A percentile compares a stretch with the other conserved stretches of the same genome.
Evolutionary conservation across 2,888 invertebrate genomes (phyloP).

Genomic region (Diadromus collaris): DNA sequence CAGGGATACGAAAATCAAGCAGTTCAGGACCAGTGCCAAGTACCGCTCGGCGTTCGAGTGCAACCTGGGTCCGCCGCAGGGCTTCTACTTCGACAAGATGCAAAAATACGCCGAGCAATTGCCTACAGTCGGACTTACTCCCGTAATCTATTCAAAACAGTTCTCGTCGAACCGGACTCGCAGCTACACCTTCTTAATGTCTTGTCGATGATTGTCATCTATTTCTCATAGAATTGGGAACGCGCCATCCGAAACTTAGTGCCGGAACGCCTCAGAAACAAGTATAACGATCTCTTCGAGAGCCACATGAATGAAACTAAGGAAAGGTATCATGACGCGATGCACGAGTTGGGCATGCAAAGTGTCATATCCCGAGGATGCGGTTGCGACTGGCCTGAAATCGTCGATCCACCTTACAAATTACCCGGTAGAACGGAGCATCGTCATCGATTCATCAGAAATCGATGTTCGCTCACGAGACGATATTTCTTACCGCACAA

Average conservation of each 20-base stretch:
- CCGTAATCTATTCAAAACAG: constrained; percentile 60
- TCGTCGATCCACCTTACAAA: constrained; percentile 82
- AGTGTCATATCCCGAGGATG: constrained; percentile 84
- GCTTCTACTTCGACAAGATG: constrained; percentile 67
- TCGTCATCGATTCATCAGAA: constrained; percentile 83
- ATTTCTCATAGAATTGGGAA: constrained; percentile 78
- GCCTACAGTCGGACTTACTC: constrained; percentile 68
- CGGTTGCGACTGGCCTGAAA: constrained; percentile 81
- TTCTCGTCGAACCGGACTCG: background rate
- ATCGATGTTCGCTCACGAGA: constrained; percentile 82
- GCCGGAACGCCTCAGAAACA: constrained; percentile 81
- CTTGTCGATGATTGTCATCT: constrained; percentile 11
- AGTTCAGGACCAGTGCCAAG: constrained; percentile 52
- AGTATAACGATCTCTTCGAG: constrained; percentile 82
- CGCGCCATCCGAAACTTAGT: constrained; percentile 83
- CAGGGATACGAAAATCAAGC: constrained; percentile 57
- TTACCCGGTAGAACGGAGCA: constrained; percentile 84
- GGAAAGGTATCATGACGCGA: constrained; percentile 71
- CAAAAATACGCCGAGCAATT: constrained; percentile 67
- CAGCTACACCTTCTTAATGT: background rate
- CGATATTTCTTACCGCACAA: constrained; percentile 84
- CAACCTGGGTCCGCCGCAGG: constrained; percentile 59
- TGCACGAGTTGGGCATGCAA: constrained; percentile 84
- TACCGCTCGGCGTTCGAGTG: constrained; percentile 57
- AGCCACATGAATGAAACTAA: constrained; percentile 81